Conservation (phyloP, 2,888 invertebrate genomes). For the Drosophila engyochracea region DNA sequence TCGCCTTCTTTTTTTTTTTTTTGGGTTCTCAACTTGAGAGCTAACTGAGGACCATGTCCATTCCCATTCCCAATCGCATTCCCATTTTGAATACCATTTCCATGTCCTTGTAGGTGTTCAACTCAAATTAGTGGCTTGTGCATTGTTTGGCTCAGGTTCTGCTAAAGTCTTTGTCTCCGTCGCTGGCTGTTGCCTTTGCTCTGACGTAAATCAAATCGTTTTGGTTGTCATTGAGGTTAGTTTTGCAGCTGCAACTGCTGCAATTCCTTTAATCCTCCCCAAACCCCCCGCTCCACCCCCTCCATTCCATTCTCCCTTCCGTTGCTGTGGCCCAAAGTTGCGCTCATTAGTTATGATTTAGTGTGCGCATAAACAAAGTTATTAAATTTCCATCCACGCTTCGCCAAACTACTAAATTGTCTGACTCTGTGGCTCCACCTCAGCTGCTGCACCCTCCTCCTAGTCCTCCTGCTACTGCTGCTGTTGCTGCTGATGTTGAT, state of each 20-base stretch:
- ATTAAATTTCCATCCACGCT: constrained; percentile 81
- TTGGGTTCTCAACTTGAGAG: constrained; percentile 41
- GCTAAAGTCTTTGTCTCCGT: constrained; percentile 8
- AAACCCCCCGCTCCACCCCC: constrained; percentile 1
- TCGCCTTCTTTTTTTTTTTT: constrained; percentile 32
- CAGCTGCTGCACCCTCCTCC: constrained; percentile 4
- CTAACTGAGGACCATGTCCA: constrained; percentile 24
- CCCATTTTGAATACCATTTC: constrained; percentile 13
- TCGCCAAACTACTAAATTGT: constrained; percentile 79
- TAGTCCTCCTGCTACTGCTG: constrained; percentile 10
- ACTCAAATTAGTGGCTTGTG: constrained; percentile 73
- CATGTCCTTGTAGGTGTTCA: constrained; percentile 69
- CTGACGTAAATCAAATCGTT: constrained; percentile 63
- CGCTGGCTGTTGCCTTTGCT: not conserved
- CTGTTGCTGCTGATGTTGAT: constrained; percentile 35
- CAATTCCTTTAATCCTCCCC: constrained; percentile 4
- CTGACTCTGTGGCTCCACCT: constrained; percentile 48
- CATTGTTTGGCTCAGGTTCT: constrained; percentile 37
- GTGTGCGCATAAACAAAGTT: constrained; percentile 81
- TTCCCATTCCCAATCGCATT: constrained; percentile 20
- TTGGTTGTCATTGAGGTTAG: constrained; percentile 60
- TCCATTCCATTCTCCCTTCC: not conserved
- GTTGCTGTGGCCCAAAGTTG: constrained; percentile 38
- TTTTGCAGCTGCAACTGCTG: constrained; percentile 52
- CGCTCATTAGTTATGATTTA: constrained; percentile 81